Evolutionary conservation across 2,113 vertebrate species (phyloP).

Genomic region (Forbesichthys papilliferus): DNA sequence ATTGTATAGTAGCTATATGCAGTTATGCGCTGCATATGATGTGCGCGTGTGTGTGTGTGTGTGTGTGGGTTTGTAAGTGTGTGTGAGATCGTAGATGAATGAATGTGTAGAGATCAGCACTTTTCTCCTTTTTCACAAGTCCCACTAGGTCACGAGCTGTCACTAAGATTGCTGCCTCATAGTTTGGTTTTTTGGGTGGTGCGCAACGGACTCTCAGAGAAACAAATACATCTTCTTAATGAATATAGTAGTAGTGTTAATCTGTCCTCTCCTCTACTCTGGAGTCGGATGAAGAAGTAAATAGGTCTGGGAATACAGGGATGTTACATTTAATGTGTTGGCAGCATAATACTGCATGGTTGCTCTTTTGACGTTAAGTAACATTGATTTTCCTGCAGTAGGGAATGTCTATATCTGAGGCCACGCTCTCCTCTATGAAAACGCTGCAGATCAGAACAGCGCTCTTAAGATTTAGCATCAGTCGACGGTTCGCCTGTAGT

Average conservation of each 20-base stretch:
- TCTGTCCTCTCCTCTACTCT: slow-evolving; percentile 13
- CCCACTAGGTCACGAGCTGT: slow-evolving; percentile 37
- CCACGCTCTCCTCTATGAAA: no score
- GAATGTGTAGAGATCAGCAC: slow-evolving; percentile 36
- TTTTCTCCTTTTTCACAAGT: slow-evolving; percentile 1
- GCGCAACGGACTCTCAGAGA: neutral
- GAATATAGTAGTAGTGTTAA: slow-evolving; percentile 9
- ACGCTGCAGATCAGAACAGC: no score
- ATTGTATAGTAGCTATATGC: no score
- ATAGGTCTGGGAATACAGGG: neutral
- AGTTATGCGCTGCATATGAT: slow-evolving; percentile 30
- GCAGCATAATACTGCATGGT: slow-evolving; percentile 24
- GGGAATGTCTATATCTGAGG: neutral
- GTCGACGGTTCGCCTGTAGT: no score
- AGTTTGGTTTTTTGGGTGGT: slow-evolving; percentile 11
- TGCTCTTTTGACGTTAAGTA: slow-evolving; percentile 38
- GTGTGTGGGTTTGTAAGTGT: slow-evolving; percentile 1
- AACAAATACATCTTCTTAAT: neutral
- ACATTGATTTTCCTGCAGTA: slow-evolving; percentile 7
- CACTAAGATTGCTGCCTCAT: slow-evolving; percentile 23
- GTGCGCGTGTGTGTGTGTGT: neutral
- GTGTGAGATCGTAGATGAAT: slow-evolving; percentile 41
- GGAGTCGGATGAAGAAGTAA: slow-evolving; percentile 29
- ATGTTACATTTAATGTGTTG: slow-evolving; percentile 15
- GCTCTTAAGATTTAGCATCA: no score